Base-by-base conservation (phyloP, 2,113 vertebrate genomes). In the Motacilla tschutschensis region DNA sequence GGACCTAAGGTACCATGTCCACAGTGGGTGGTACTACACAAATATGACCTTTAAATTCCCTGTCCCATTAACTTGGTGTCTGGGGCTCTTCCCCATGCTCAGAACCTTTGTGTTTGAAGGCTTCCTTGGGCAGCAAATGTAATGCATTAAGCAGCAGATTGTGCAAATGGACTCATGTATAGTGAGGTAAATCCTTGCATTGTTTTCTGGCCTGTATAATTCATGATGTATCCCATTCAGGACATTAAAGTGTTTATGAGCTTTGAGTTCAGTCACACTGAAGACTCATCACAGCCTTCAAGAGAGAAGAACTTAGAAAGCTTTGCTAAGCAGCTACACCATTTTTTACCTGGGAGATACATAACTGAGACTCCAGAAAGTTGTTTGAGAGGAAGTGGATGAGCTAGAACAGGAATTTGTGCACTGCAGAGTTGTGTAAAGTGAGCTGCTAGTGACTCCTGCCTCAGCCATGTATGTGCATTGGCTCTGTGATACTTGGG, bases 61-160 rank as follows among this genome's bases (percentile, higher is more conserved):
- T 46, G 10, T 20, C 22, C 35, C 31, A 0, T 48, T 64, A 57
- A 14, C 14, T 44, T 35, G 0, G 46, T 2, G 2, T 22, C 1
- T 33, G 47, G 3, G 31, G 10, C 22, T 75, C 28, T 54, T 44
- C 26, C 21, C 16, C 31, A 36, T 28, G 6, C 36, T 70, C 53
- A 40, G 5, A 51, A 46, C 14, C 22, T 36, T 57, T n/a, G 13
- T 17, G 20, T 57, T 71, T 83, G 41, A 38, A 75, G 62, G 41
- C 17, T 64, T 83, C 15, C 36, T 67, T 53, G 17, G 18, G 12
- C 41, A 83, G 44, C 3, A 87, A 28, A 59, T 24, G 7, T 4
- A 67, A 48, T 0, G 1, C 8, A 14, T 59, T 36, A 40, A 43
- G 14, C 16, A 44, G 17, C 26, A 74, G 12, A 35, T 4, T 38